Evolutionary conservation across 2,888 invertebrate species (phyloP).

Genomic region (Auanema sp.): DNA sequence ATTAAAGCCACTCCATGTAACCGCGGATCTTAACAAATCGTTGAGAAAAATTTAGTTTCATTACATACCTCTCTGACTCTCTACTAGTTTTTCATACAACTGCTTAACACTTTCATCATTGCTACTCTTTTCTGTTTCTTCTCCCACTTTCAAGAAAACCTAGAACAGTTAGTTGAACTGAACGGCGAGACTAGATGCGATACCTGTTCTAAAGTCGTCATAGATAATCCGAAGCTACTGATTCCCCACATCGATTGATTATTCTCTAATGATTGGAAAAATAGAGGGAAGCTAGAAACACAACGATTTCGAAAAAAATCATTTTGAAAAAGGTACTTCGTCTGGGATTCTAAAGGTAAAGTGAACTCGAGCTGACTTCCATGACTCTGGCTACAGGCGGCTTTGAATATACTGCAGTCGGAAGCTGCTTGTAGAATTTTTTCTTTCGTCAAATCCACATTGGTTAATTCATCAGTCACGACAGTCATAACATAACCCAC

Average conservation of each 20-base stretch:
- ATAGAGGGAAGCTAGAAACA: not conserved
- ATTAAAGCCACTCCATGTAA: conserved; percentile 16
- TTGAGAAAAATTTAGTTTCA: not conserved
- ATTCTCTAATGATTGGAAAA: not conserved
- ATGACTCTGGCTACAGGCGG: conserved; percentile 12
- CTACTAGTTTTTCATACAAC: conserved; percentile 22
- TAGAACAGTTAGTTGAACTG: not conserved
- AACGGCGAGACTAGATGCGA: not conserved
- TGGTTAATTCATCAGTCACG: conserved; percentile 21
- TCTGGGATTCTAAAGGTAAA: conserved; percentile 26
- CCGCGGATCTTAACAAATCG: conserved; percentile 15
- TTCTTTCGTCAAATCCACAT: conserved; percentile 16
- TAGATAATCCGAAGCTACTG: conserved; percentile 47
- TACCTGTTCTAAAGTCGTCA: conserved; percentile 55
- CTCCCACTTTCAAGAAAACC: conserved; percentile 22
- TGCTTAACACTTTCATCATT: not conserved
- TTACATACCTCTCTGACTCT: conserved; percentile 23
- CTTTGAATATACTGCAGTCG: not conserved
- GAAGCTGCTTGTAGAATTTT: conserved; percentile 12
- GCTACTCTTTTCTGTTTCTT: conserved; percentile 3
- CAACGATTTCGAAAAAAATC: conserved; percentile 22
- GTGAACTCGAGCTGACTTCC: conserved; percentile 41
- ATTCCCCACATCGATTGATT: conserved; percentile 6
- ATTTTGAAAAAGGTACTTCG: conserved; percentile 12
- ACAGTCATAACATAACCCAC: conserved; percentile 52